These are phyloP conservation scores for Cynopterus sphinx DNA, from an alignment of 2,797 vertebrate genomes.

Conservation along the genomic window DNA sequence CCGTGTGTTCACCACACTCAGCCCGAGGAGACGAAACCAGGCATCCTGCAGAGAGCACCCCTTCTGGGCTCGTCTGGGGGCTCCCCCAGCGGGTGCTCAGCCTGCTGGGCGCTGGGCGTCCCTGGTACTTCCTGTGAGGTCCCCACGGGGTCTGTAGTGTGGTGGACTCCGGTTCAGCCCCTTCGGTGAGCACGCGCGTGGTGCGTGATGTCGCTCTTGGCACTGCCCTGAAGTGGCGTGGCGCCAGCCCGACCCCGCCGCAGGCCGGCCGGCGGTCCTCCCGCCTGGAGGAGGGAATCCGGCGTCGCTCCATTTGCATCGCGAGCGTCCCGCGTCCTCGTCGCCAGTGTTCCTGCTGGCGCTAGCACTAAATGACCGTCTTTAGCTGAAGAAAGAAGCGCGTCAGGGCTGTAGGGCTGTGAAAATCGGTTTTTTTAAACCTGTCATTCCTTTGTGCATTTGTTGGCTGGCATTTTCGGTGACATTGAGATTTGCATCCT, in stretches of 20 bases:
- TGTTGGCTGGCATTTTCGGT: neutral
- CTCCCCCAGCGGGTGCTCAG: neutral
- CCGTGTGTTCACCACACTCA: neutral
- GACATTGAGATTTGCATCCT: neutral
- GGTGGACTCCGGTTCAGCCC: neutral
- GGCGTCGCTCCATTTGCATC: neutral
- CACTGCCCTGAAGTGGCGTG: too few species aligned
- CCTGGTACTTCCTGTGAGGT: neutral
- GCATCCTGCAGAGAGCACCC: neutral
- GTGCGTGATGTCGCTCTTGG: too few species aligned
- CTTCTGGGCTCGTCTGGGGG: neutral
- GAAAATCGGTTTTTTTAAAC: neutral
- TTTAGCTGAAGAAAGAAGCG: neutral
- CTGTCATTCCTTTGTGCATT: neutral
- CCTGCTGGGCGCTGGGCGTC: neutral
- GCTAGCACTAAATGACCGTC: neutral
- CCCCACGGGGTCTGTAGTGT: neutral
- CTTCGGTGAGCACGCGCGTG: neutral
- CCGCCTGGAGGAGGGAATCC: neutral
- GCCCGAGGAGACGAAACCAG: neutral
- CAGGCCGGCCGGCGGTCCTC: neutral
- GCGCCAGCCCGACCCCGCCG: rapidly evolving
- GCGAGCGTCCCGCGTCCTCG: neutral
- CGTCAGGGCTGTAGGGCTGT: neutral
- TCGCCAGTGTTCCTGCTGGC: neutral